Evolutionary conservation across 2,888 invertebrate genomes (phyloP), one percentile per base, ranked within the genome.

Genomic region (Polydrusus tereticollis): DNA sequence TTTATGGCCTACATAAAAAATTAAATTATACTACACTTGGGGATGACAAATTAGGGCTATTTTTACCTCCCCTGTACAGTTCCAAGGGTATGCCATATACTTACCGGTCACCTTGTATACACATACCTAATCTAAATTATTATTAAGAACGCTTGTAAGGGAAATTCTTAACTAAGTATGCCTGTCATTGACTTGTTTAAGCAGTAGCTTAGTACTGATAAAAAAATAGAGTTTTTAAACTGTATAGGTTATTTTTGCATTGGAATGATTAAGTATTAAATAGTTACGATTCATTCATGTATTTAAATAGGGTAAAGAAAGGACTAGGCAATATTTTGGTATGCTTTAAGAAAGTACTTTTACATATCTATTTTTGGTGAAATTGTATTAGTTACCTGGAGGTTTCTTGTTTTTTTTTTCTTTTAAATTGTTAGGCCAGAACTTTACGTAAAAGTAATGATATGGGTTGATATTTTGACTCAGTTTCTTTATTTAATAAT

Each of bases 321-420:
- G 63, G 62, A 74, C 75, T 75, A 77, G 74, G 77, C 77, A 78
- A 77, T 78, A 78, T 78, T 77, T 78, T 79, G 75, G 75, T 78
- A 78, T 75, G 80, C 78, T 80, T 79, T 75, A 77, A 73, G 66
- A 65, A 78, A 75, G 77, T 75, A 76, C 77, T 79, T 78, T 76
- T 77, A 79, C 80, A 80, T 80, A 80, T 80, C 80, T 78, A 77
- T 73, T 77, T 66, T 68, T 47, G 62, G 23, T 63, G 23, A 50
- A 63, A 63, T 23, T 33, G 52, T 55, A 55, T 55, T 29, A 55
- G 29, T 55, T 55, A 55, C 50, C 43, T 64, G 50, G 26, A 70
- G 18, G 45, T 63, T 50, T 33, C n/a, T 10, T 41, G 16, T 63
- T 62, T 68, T 75, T 55, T 71, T 67, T 63, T 29, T 55, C n/a